Percentiles rank a stretch among this genome's conserved stretches.
Conservation (phyloP, 2,888 invertebrate genomes). For the Ochropleura plecta region DNA sequence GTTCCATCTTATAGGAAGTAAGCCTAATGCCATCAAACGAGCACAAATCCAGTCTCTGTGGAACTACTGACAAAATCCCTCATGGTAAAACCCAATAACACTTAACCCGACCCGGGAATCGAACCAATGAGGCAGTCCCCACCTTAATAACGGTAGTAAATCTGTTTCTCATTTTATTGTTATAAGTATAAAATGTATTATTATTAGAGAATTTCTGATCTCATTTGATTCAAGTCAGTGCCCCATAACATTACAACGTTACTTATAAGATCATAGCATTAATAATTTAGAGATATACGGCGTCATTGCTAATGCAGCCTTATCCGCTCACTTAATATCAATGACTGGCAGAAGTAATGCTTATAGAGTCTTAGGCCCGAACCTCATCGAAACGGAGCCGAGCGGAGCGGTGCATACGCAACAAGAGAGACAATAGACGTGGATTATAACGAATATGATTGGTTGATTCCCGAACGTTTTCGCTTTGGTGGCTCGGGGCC, state of each 20-base stretch:
- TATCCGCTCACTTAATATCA: slow-evolving; percentile 63
- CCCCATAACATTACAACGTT: not conserved
- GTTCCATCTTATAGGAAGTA: too few relatives aligned
- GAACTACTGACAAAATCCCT: too few relatives aligned
- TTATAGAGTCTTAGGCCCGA: slow-evolving; percentile 44
- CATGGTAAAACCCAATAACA: too few relatives aligned
- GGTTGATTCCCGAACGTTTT: not conserved
- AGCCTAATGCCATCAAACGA: too few relatives aligned
- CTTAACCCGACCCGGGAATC: too few relatives aligned
- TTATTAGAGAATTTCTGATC: not conserved
- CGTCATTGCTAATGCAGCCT: slow-evolving; percentile 52
- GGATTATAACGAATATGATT: not conserved
- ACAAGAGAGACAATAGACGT: not conserved
- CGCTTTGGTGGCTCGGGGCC: not conserved
- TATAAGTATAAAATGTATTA: not conserved
- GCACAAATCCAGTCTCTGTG: too few relatives aligned
- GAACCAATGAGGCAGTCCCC: too few relatives aligned
- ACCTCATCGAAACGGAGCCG: not conserved
- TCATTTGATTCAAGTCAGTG: not conserved
- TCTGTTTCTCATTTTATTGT: not conserved
- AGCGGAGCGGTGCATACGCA: not conserved
- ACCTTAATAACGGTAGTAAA: not conserved
- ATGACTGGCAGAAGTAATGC: slow-evolving; percentile 59
- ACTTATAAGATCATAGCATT: slow-evolving; percentile 27
- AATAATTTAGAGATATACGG: slow-evolving; percentile 51